phyloP scores from a whole-genome alignment of 2,113 vertebrate species.

The Chloropsis hardwickii region DNA sequence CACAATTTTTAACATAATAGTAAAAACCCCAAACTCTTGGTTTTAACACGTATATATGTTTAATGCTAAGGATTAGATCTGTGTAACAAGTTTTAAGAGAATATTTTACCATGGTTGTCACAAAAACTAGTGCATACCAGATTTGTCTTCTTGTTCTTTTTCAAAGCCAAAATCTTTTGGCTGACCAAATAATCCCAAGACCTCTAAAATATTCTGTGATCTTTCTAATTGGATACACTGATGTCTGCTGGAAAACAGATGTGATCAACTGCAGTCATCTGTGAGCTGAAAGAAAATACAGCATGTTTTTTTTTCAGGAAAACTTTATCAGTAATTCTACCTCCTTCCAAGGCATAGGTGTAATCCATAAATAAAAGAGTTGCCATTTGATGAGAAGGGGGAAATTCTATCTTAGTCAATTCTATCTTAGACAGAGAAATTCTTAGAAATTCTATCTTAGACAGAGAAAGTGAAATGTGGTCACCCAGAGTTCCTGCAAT shows the following conservation, averaged over 20 bases:
- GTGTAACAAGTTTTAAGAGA: not conserved
- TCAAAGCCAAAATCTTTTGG: conserved; percentile 15
- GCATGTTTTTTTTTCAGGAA: not conserved
- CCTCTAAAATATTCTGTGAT: conserved; percentile 51
- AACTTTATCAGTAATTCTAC: conserved; percentile 48
- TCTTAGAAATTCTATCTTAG: conserved; percentile 49
- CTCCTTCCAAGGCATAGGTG: conserved; percentile 15
- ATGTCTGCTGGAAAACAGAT: conserved; percentile 60
- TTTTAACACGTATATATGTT: not conserved
- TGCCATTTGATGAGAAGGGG: conserved; percentile 43
- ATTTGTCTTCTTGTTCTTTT: not conserved
- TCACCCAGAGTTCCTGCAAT: conserved; percentile 35
- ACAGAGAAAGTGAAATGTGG: conserved; percentile 50
- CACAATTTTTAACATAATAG: not conserved
- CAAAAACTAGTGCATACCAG: not conserved
- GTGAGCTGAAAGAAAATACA: conserved; percentile 24
- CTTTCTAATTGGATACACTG: conserved; percentile 47
- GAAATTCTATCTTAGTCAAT: conserved; percentile 43
- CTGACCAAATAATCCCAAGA: conserved; percentile 39
- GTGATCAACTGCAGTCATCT: conserved; percentile 48
- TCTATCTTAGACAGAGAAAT: no score
- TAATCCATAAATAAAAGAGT: conserved; percentile 37
- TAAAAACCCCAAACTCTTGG: rapidly evolving
- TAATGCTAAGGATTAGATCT: not conserved
- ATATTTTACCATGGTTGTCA: not conserved